Base-by-base conservation (phyloP, 2,888 invertebrate species). In the Pachydiplax longipennis region DNA sequence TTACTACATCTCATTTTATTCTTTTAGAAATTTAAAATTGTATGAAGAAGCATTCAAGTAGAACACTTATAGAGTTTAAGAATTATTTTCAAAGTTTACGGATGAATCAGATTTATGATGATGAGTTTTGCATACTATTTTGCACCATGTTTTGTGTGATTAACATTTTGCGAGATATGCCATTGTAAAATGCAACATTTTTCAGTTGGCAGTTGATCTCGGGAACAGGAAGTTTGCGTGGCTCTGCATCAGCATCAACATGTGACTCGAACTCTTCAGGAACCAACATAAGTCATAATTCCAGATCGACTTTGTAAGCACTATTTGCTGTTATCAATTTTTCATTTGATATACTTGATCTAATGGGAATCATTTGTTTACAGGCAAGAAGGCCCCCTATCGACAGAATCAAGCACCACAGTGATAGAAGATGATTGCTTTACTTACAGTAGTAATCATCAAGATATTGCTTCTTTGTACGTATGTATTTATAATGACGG, bases 191-290 rank as follows among this genome's bases (percentile, higher is more conserved):
- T 35, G 35, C 13, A 2, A 65, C 13, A 65, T 40, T 92, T 92
- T 92, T 31, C 92, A 96, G 96, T 92, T 97, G 96, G 96, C 96
- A 96, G 93, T 95, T 96, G 93, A 96, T 96, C 91, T 95, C 96
- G 15, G 96, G 95, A 13, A 95, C 96, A 15, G 97, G 96, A 31
- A 96, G 96, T 93, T 93, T 96, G 81, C 94, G 95, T 37, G 95
- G 95, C 81, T 95, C 95, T 12, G 94, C 95, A 15, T 94, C 95
- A 40, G 87, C 87, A 22, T 87, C 87, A 6, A 87, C 87, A n/a
- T 87, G 87, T 87, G 87, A 87, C 31, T 91, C 93, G 31, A 92
- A 93, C 37, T 92, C 93, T 12, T 92, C 93, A 82, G 92, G 92
- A 92, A 93, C 93, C 61, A 92, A 92, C 91, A 92, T 90, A 48